phyloP scores from a whole-genome alignment of 2,888 invertebrate genomes.

The Trypoxylon attenuatum region DNA sequence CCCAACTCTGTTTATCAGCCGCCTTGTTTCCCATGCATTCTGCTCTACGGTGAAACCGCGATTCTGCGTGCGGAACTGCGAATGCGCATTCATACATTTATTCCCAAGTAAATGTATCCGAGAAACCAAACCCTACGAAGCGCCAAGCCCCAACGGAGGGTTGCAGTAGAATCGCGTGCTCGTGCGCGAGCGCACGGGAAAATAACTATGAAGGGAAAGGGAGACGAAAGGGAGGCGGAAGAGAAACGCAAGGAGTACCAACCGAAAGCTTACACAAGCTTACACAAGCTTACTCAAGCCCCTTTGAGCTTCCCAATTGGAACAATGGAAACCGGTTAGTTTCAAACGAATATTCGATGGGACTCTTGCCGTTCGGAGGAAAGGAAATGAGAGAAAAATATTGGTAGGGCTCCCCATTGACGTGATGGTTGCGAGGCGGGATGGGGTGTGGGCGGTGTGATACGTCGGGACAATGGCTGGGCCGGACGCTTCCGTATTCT shows the following conservation, averaged over 20 bases:
- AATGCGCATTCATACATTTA: background rate
- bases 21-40: background rate
- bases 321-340: slow-evolving; percentile 50
- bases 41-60: background rate
- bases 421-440: slow-evolving; percentile 5
- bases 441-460: slow-evolving; percentile 2
- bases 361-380: slow-evolving; percentile 26
- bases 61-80: background rate
- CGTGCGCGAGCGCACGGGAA: slow-evolving; percentile 24
- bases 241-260: background rate
- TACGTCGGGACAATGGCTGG: slow-evolving; percentile 27
- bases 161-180: too few species aligned
- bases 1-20: background rate
- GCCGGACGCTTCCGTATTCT: slow-evolving; percentile 16
- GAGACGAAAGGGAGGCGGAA: slow-evolving; percentile 7
- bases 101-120: too few species aligned
- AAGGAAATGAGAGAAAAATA: slow-evolving; percentile 41
- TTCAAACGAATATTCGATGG: slow-evolving; percentile 53
- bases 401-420: slow-evolving; percentile 32
- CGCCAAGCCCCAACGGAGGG: too few species aligned
- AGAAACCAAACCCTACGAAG: too few species aligned
- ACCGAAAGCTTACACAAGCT: background rate
- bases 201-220: slow-evolving; percentile 14
- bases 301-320: slow-evolving; percentile 44
- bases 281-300: slow-evolving; percentile 6